A percentile compares a stretch with the other conserved stretches of the same genome.
phyloP scores from a whole-genome alignment of 2,888 invertebrate genomes.

The Diaphora mendica region DNA sequence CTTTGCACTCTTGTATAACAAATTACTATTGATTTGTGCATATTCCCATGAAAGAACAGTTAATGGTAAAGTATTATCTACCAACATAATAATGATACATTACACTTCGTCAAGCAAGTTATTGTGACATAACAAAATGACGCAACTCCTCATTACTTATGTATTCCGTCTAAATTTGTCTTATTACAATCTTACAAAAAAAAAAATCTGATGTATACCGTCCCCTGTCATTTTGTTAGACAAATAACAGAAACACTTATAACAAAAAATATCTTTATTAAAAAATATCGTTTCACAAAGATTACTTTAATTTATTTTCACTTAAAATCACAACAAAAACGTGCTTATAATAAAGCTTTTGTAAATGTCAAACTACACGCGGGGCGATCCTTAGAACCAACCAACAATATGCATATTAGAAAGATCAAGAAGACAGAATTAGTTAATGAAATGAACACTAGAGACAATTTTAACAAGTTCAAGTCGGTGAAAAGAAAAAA shows the following conservation, averaged over 20 bases:
- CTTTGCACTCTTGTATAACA: too few relatives aligned
- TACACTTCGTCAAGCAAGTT: too few relatives aligned
- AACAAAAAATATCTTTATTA: constrained; percentile 75
- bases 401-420: neutral
- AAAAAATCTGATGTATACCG: neutral
- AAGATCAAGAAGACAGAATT: neutral
- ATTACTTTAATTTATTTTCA: constrained; percentile 70
- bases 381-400: neutral
- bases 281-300: constrained; percentile 69
- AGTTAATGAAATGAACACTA: neutral
- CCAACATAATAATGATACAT: too few relatives aligned
- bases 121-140: too few relatives aligned
- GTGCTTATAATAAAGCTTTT: constrained; percentile 51
- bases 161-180: too few relatives aligned
- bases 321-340: constrained; percentile 70
- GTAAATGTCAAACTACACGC: constrained; percentile 54
- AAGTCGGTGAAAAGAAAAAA: neutral
- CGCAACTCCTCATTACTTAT: too few relatives aligned
- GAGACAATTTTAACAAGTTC: neutral
- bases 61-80: too few relatives aligned
- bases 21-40: too few relatives aligned
- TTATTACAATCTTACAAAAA: too few relatives aligned
- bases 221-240: neutral
- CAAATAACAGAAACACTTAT: constrained; percentile 29
- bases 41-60: too few relatives aligned